Evolutionary conservation across 64 coral and sea anemone genomes (phyloP).

Genomic region (Dendrophyllia cribrosa): DNA sequence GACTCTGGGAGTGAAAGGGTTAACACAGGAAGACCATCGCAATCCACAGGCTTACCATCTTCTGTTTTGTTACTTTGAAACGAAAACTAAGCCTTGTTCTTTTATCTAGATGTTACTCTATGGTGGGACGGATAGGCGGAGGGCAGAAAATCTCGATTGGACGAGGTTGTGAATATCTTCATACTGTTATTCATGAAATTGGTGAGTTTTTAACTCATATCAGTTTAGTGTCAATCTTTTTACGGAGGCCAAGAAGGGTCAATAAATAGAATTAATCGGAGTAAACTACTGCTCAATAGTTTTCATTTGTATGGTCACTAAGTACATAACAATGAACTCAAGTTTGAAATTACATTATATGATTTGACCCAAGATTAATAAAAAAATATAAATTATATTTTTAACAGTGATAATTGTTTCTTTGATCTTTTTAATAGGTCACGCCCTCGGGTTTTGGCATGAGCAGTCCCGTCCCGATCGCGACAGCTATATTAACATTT

Average conservation of each 20-base stretch:
- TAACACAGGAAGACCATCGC: too few species aligned
- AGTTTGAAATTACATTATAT: too few species aligned
- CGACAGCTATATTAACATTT: slow-evolving; percentile 67
- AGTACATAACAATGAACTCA: too few species aligned
- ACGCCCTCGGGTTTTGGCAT: slow-evolving; percentile 90
- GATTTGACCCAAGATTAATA: too few species aligned
- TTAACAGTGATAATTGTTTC: neutral
- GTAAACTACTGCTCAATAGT: too few species aligned
- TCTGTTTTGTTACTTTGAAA: too few species aligned
- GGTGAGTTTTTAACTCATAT: slow-evolving; percentile 29
- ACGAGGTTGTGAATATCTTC: slow-evolving; percentile 68
- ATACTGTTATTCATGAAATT: slow-evolving; percentile 79
- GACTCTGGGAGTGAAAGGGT: too few species aligned
- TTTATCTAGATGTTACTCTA: slow-evolving; percentile 71
- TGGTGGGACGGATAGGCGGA: slow-evolving; percentile 70
- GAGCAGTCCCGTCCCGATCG: slow-evolving; percentile 92
- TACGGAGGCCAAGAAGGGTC: too few species aligned
- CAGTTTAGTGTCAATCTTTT: neutral
- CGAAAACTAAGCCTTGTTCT: neutral
- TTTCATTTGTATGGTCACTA: too few species aligned
- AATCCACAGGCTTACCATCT: too few species aligned
- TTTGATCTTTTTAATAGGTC: slow-evolving; percentile 34
- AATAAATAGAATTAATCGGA: too few species aligned
- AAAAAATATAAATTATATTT: too few species aligned
- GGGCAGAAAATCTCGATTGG: slow-evolving; percentile 84